A percentile compares a stretch with the other conserved stretches of the same genome.
Evolutionary conservation across 1,140 invertebrate genomes (phyloP).

Genomic region (Drosophila carrolli): DNA sequence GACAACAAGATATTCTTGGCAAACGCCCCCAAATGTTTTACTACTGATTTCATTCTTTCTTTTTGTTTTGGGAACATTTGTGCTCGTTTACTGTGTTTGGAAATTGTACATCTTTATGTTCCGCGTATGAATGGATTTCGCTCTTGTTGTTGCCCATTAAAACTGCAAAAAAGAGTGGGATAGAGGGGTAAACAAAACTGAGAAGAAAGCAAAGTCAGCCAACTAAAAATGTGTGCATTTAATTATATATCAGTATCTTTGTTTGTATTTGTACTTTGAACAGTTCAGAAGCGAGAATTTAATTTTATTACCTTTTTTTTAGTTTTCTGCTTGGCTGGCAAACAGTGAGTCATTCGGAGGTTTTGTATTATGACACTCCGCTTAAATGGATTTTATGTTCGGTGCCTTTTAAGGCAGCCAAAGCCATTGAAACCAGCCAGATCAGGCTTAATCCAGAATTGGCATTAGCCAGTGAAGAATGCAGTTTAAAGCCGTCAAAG

Average conservation of each 20-base stretch:
- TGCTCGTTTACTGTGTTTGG: constrained; percentile 50
- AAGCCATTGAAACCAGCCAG: constrained; percentile 25
- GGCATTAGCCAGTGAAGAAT: constrained; percentile 8
- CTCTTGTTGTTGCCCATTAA: constrained; percentile 65
- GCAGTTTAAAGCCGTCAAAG: constrained; percentile 8
- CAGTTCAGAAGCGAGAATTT: constrained; percentile 15
- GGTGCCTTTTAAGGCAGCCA: constrained; percentile 28
- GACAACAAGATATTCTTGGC: constrained; percentile 73
- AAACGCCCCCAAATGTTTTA: constrained; percentile 32
- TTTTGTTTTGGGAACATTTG: constrained; percentile 7
- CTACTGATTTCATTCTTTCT: constrained; percentile 35
- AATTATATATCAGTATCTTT: constrained; percentile 19
- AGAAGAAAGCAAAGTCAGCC: constrained; percentile 34
- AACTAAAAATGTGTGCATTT: constrained; percentile 48
- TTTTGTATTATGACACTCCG: constrained; percentile 31
- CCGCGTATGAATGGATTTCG: constrained; percentile 70
- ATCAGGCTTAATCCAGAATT: constrained; percentile 9
- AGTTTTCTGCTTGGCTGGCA: constrained; percentile 19
- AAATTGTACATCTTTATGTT: constrained; percentile 66
- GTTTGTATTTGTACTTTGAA: constrained; percentile 9
- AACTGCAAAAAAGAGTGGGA: constrained; percentile 13
- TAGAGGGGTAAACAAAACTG: constrained; percentile 45
- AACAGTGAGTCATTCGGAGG: constrained; percentile 24
- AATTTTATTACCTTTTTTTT: constrained; percentile 36
- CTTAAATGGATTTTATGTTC: constrained; percentile 46